Percentiles rank a stretch among this genome's conserved stretches.
Conservation (phyloP, 2,113 vertebrate species). For the Echinops telfairi region DNA sequence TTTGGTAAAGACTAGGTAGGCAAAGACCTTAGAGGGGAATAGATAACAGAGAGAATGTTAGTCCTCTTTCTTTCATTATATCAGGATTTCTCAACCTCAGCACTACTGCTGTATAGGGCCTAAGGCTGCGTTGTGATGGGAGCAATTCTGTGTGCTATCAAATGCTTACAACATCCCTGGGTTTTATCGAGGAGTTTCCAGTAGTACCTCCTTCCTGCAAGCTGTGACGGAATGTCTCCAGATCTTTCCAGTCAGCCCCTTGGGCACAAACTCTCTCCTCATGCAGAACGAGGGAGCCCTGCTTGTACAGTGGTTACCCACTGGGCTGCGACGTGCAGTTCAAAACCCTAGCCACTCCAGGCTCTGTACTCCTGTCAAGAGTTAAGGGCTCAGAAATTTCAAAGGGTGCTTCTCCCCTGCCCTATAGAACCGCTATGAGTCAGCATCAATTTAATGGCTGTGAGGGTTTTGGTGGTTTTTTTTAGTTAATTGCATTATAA, state of each 20-base stretch:
- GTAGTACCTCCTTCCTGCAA: too few species aligned
- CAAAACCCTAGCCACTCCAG: too few species aligned
- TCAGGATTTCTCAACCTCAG: neutral
- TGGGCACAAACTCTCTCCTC: neutral
- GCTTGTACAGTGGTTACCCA: too few species aligned
- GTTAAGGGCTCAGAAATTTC: too few species aligned
- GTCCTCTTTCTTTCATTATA: neutral
- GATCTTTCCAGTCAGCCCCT: neutral
- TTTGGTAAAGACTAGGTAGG: too few species aligned
- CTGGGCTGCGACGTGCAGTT: too few species aligned
- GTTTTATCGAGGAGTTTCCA: neutral
- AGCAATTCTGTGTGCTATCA: neutral
- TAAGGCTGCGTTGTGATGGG: neutral
- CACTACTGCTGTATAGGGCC: neutral
- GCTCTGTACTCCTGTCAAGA: too few species aligned
- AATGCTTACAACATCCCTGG: neutral
- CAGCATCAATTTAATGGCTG: too few species aligned
- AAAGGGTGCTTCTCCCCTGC: too few species aligned
- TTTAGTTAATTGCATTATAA: neutral
- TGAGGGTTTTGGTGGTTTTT: too few species aligned
- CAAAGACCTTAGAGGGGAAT: neutral
- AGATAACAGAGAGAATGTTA: neutral
- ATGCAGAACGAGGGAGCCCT: neutral
- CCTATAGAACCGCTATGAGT: too few species aligned
- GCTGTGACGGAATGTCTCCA: neutral